A percentile compares a stretch with the other conserved stretches of the same genome.
Conservation (phyloP, 2,888 invertebrate species). For the Hylaea fasciaria region DNA sequence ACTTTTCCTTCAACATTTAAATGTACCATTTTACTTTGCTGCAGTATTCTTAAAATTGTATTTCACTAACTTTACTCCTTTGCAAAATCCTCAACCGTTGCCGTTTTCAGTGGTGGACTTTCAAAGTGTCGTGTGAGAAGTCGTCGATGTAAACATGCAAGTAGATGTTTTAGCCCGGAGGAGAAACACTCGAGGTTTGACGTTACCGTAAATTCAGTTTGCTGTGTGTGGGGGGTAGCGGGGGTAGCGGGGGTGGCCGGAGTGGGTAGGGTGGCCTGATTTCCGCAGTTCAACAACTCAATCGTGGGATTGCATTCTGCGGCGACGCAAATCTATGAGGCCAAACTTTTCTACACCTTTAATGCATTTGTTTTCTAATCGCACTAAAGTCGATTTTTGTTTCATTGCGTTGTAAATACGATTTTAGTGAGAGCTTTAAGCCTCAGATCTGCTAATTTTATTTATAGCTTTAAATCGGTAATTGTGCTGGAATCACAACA, state of each 20-base stretch:
- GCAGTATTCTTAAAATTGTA: conserved; percentile 26
- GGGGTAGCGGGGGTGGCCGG: background rate
- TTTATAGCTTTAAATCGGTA: no score
- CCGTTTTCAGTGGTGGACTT: background rate
- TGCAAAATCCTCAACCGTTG: conserved; percentile 1
- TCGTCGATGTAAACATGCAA: conserved; percentile 10
- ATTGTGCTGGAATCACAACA: background rate
- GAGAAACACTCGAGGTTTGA: conserved; percentile 7
- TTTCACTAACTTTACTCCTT: conserved; percentile 18
- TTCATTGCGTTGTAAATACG: no score
- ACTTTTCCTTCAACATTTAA: conserved; percentile 36
- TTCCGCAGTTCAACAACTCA: conserved; percentile 31
- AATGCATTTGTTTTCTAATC: conserved; percentile 12
- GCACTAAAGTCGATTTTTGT: background rate
- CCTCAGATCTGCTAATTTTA: no score
- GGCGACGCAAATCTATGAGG: conserved; percentile 30
- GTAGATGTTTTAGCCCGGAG: background rate
- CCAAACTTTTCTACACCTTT: conserved; percentile 17
- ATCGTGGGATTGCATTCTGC: conserved; percentile 35
- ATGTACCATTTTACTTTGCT: conserved; percentile 33
- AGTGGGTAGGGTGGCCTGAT: conserved; percentile 18
- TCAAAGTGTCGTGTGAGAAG: background rate
- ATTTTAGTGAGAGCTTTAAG: no score
- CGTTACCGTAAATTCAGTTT: conserved; percentile 12
- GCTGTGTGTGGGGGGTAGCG: background rate